Evolutionary conservation across 2,797 vertebrate genomes (phyloP).

Genomic region (Micrastur ruficollis): DNA sequence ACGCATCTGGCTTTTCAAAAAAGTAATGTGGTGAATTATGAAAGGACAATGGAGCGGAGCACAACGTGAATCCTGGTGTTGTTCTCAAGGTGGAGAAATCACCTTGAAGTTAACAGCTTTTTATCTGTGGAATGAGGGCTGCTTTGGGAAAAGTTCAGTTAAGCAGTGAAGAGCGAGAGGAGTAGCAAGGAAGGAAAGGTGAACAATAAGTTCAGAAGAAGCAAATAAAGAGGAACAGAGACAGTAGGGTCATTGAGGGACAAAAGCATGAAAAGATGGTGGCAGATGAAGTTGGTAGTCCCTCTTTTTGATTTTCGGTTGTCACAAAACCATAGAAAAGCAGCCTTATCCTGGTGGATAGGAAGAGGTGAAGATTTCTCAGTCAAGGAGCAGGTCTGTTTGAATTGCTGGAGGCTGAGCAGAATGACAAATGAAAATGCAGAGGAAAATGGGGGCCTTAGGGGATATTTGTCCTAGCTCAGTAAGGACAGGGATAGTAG

Average conservation of each 20-base stretch:
- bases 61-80: neutral
- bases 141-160: neutral
- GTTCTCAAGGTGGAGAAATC: neutral
- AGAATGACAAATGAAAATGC: conserved; percentile 55
- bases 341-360: conserved; percentile 10
- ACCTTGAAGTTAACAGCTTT: neutral
- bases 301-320: neutral
- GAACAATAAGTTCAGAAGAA: conserved; percentile 36
- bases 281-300: conserved; percentile 25
- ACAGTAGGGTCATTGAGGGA: neutral
- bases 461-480: conserved; percentile 50
- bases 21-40: neutral
- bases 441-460: conserved; percentile 20
- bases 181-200: neutral
- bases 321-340: conserved; percentile 12
- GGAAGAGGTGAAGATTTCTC: conserved; percentile 47
- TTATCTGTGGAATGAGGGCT: neutral
- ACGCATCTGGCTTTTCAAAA: conserved; percentile 18
- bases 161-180: neutral
- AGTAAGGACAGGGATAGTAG: neutral
- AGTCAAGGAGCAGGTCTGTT: conserved; percentile 37
- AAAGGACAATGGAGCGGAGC: neutral
- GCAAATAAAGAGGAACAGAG: neutral
- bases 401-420: conserved; percentile 43
- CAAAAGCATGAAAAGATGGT: neutral